Base-by-base conservation (phyloP, 2,797 vertebrate species). In the Phaenicophaeus curvirostris region DNA sequence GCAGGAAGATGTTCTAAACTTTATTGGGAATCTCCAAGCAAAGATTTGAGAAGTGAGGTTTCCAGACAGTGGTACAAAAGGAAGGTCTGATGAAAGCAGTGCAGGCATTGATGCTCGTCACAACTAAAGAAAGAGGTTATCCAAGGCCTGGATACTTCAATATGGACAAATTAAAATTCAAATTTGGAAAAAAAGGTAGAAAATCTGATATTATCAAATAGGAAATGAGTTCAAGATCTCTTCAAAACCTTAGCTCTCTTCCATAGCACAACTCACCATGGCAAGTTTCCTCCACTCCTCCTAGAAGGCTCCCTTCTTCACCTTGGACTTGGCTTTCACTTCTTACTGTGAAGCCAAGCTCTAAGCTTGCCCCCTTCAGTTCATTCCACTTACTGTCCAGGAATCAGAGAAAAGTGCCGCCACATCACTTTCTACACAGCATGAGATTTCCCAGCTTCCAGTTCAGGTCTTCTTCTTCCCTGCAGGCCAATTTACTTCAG, bases 341-440 rank as follows among this genome's bases (percentile, higher is more conserved):
- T 83, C 48, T 50, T n/a, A 48, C 15, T 72, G n/a, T 75, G 87
- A 91, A 93, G 93, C 37, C 69, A 90, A 94, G 85, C 85, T 91
- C 55, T 91, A 94, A 88, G 90, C 80, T 93, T 95, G 42, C 82
- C 71, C 73, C 79, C 85, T 95, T 93, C 93, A 95, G 84, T 90
- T 94, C 58, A 69, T 71, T 96, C 58, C 62, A 92, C 82, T 93
- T 90, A 87, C 86, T 92, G 92, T 51, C 67, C 92, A 90, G 77
- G 92, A 76, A 82, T 31, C 63, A 55, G 17, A 85, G 48, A 73
- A 94, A 81, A 93, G 35, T 81, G 69, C 55, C 68, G 42, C 31
- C 39, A 69, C 71, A 62, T 71, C 79, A n/a, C 50, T 85, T 74
- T 59, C 67, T 76, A 23, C n/a, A 53, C 62, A 90, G 19, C 59